phyloP scores from a whole-genome alignment of 2,888 invertebrate species.

The Lasioglossum malachurum region DNA sequence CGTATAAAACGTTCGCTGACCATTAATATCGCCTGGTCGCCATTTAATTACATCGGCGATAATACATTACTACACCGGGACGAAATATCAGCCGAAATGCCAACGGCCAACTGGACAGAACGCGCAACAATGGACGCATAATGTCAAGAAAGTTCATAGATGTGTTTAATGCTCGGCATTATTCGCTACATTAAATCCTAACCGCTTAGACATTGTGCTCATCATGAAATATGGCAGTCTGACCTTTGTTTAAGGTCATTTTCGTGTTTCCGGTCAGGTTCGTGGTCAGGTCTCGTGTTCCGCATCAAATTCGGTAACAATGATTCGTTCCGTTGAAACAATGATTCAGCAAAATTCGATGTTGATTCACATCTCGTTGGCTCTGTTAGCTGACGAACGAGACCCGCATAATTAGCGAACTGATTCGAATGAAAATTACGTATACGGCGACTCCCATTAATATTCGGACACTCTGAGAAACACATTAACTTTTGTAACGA shows the following conservation, averaged over 20 bases:
- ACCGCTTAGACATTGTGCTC: not conserved
- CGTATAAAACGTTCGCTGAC: not conserved
- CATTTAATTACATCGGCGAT: conserved; percentile 9
- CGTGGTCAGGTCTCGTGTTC: not conserved
- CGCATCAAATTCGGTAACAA: not conserved
- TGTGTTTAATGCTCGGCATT: conserved; percentile 17
- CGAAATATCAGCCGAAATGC: conserved; percentile 62
- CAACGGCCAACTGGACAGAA: not conserved
- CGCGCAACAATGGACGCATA: conserved; percentile 22
- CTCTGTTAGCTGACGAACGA: not conserved
- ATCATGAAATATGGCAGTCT: not conserved
- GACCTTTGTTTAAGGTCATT: not conserved
- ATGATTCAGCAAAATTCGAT: not conserved
- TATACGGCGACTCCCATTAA: not conserved
- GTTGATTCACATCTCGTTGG: not conserved
- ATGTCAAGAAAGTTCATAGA: conserved; percentile 26
- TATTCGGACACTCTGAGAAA: not conserved
- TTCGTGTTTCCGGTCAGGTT: not conserved
- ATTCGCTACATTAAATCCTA: conserved; percentile 16
- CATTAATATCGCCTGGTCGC: not conserved
- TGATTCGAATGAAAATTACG: not conserved
- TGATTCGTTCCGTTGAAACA: not conserved
- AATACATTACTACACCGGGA: not conserved
- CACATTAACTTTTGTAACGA: no score
- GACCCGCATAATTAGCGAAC: not conserved